Percentiles rank a stretch among this genome's conserved stretches.
Evolutionary conservation across 2,797 vertebrate genomes (phyloP).

Genomic region (Garrulus glandarius): DNA sequence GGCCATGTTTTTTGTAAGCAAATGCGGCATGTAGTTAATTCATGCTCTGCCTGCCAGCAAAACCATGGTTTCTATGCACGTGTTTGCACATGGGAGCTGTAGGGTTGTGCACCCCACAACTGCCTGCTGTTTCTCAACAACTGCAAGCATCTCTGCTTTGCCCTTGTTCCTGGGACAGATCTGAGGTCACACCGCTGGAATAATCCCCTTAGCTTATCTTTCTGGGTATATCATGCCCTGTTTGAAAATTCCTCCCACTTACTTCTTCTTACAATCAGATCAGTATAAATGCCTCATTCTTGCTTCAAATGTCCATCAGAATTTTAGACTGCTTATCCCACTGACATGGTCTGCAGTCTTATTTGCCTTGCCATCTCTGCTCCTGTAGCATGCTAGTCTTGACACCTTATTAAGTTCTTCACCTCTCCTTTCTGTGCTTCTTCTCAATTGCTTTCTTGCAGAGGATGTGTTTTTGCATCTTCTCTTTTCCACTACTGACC

Average conservation of each 20-base stretch:
- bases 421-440: neutral
- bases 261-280: constrained; percentile 2
- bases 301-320: neutral
- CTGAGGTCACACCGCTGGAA: constrained; percentile 13
- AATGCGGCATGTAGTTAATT: neutral
- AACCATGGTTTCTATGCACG: neutral
- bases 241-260: constrained; percentile 46
- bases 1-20: neutral
- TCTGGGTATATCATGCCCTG: neutral
- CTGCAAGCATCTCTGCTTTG: neutral
- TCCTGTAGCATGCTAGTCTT: neutral
- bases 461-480: neutral
- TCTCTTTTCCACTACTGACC: neutral
- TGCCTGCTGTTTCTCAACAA: neutral
- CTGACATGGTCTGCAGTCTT: neutral
- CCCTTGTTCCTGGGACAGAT: neutral
- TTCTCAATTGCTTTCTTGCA: neutral
- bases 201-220: constrained; percentile 47
- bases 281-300: neutral
- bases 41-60: neutral
- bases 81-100: neutral
- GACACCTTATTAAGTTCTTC: neutral
- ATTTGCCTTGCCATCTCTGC: neutral
- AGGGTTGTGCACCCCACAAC: neutral
- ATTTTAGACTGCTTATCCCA: neutral